Conservation (phyloP, 2,113 vertebrate species). For the Vombatus ursinus region DNA sequence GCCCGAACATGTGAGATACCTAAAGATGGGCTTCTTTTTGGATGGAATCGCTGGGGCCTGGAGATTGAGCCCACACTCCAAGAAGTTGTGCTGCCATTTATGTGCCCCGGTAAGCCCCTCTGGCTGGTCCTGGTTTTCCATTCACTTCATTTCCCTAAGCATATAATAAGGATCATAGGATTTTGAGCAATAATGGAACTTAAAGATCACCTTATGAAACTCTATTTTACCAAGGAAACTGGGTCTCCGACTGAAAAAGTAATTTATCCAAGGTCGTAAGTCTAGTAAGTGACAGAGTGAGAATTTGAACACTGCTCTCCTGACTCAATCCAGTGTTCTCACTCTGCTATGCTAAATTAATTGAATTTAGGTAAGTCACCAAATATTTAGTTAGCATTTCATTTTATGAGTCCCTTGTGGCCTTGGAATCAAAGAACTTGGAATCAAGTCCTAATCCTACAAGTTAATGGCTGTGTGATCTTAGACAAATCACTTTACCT, state of each 20-base stretch:
- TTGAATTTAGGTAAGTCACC: background rate
- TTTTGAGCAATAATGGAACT: background rate
- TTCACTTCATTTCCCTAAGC: background rate
- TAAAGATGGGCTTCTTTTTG: constrained; percentile 80
- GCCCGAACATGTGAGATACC: constrained; percentile 81
- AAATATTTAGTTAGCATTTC: background rate
- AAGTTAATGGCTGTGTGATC: background rate
- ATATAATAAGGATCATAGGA: background rate
- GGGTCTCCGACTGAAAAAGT: background rate
- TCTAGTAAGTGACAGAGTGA: background rate
- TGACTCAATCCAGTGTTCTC: background rate
- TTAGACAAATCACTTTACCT: background rate
- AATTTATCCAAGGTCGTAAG: background rate
- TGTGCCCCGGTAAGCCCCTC: constrained; percentile 84
- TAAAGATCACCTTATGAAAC: background rate
- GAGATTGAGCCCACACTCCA: constrained; percentile 80
- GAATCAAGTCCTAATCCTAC: background rate
- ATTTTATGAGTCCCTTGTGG: background rate
- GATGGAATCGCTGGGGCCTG: constrained; percentile 81
- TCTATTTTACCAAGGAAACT: background rate
- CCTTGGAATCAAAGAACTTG: background rate
- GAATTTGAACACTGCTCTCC: background rate
- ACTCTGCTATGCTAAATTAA: background rate
- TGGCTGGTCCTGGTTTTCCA: background rate
- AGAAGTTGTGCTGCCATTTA: constrained; percentile 72